Evolutionary conservation across 2,113 vertebrate species (phyloP).

Genomic region (Argyrosomus japonicus): DNA sequence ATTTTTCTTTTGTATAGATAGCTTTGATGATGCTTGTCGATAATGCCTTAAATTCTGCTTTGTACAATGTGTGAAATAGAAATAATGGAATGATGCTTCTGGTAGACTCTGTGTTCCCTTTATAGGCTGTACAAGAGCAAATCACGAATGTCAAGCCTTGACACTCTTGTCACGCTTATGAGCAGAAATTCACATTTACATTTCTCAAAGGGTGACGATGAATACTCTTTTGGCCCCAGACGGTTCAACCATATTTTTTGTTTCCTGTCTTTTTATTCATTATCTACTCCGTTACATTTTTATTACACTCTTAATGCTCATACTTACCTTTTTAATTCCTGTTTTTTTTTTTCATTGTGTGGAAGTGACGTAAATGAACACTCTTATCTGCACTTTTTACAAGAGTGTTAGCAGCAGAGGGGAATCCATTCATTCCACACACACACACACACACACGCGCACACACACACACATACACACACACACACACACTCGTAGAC

Average conservation of each 20-base stretch:
- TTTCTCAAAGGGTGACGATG: slow-evolving; percentile 1
- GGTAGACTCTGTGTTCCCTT: slow-evolving; percentile 36
- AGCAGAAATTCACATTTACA: slow-evolving; percentile 26
- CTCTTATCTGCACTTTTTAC: slow-evolving; percentile 62
- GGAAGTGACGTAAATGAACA: slow-evolving; percentile 46
- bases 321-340: slow-evolving; percentile 20
- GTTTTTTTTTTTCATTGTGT: slow-evolving; percentile 16
- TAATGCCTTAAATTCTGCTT: slow-evolving; percentile 86
- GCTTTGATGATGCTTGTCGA: slow-evolving; percentile 80
- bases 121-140: slow-evolving; percentile 50
- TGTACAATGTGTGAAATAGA: slow-evolving; percentile 70
- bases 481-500: neutral
- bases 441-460: neutral
- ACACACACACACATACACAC: slow-evolving; percentile 18
- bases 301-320: slow-evolving; percentile 23
- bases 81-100: slow-evolving; percentile 55
- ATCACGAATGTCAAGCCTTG: slow-evolving; percentile 28
- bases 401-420: slow-evolving; percentile 30
- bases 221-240: neutral
- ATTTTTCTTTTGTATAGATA: slow-evolving; percentile 74
- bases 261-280: neutral
- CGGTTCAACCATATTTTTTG: slow-evolving; percentile 13
- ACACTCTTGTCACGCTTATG: neutral
- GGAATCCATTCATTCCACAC: slow-evolving; percentile 24
- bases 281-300: slow-evolving; percentile 31